Conservation (phyloP, 1,140 invertebrate species). For the Scylla paramamosain region DNA sequence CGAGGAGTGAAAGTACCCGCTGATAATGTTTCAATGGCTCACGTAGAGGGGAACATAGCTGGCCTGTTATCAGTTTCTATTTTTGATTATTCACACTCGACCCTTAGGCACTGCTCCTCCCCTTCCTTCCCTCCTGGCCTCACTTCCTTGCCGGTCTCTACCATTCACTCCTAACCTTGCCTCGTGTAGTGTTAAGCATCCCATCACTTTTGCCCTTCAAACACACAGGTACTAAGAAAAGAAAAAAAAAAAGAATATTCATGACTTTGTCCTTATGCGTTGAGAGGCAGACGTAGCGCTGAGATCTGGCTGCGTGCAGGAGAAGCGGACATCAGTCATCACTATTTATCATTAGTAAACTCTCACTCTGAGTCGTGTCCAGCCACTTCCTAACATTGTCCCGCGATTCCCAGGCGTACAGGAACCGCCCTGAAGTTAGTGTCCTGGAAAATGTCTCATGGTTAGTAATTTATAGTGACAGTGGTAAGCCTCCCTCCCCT, state of each 20-base stretch:
- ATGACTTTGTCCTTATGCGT: constrained; percentile 16
- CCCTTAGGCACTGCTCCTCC: neutral
- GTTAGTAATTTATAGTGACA: no score
- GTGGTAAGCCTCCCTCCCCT: neutral
- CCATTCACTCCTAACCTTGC: neutral
- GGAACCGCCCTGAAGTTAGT: no score
- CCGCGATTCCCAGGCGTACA: no score
- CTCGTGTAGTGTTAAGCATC: neutral
- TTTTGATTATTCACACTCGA: constrained; percentile 36
- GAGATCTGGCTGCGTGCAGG: neutral
- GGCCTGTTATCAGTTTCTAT: constrained; percentile 36
- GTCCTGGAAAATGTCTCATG: no score
- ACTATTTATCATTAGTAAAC: neutral
- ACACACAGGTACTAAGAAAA: neutral
- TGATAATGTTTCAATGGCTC: constrained; percentile 37
- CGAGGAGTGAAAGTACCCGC: constrained; percentile 28
- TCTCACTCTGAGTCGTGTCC: neutral
- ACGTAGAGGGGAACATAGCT: neutral
- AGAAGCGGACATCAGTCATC: neutral
- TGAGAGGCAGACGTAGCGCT: neutral
- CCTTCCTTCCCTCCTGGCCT: neutral
- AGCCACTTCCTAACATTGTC: neutral
- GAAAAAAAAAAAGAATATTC: neutral
- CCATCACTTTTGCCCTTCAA: neutral
- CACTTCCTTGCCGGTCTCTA: neutral